Percentiles rank a stretch among this genome's conserved stretches.
Conservation (phyloP, 92 coral and sea anemone genomes). For the Palythoa heliodiscus region DNA sequence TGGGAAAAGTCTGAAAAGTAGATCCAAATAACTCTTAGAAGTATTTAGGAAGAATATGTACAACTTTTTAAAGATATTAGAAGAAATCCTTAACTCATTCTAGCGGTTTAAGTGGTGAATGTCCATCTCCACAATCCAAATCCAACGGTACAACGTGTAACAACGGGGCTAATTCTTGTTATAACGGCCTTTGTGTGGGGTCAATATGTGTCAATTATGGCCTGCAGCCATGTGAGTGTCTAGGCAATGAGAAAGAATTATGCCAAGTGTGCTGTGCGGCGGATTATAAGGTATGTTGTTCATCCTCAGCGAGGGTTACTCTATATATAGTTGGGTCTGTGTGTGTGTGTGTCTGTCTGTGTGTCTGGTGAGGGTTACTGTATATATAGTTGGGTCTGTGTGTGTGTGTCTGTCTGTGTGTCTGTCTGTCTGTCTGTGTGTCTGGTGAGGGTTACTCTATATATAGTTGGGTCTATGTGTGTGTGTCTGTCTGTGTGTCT, state of each 20-base stretch:
- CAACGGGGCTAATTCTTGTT: constrained; percentile 80
- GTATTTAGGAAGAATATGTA: too few species aligned
- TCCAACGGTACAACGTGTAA: constrained; percentile 83
- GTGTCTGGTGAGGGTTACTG: too few species aligned
- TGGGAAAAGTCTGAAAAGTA: too few species aligned
- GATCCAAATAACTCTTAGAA: too few species aligned
- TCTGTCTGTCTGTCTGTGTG: too few species aligned
- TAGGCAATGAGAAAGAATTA: constrained; percentile 31
- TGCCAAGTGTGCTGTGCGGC: constrained; percentile 91
- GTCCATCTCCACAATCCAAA: constrained; percentile 68
- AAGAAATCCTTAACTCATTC: constrained; percentile 43
- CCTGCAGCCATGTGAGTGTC: constrained; percentile 71
- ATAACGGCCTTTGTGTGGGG: constrained; percentile 85
- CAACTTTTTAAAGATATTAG: neutral
- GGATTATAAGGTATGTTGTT: constrained; percentile 48
- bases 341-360: too few species aligned
- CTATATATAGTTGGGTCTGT: neutral
- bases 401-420: too few species aligned
- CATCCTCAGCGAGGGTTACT: too few species aligned
- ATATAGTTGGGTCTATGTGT: neutral
- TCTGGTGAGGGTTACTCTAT: too few species aligned
- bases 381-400: neutral
- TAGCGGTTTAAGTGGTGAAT: constrained; percentile 66
- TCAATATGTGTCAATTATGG: constrained; percentile 78
- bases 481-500: too few species aligned